Conservation (phyloP, 2,888 invertebrate species). For the Folsomia manolachei region DNA sequence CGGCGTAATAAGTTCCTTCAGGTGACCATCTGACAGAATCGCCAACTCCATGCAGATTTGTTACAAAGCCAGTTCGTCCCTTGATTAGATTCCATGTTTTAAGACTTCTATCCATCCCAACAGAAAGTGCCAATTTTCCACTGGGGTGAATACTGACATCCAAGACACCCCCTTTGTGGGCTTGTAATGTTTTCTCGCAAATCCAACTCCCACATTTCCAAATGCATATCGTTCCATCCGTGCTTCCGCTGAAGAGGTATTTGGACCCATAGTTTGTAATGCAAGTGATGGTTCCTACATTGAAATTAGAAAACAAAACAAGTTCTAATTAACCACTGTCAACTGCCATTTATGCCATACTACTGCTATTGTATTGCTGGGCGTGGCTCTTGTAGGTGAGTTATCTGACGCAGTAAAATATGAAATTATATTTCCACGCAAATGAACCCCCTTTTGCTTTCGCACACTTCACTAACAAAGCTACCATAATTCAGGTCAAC, state of each 20-base stretch:
- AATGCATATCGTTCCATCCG: slow-evolving; percentile 79
- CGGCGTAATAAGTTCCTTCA: slow-evolving; percentile 70
- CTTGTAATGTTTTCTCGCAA: slow-evolving; percentile 68
- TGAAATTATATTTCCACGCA: slow-evolving; percentile 1
- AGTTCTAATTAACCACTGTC: slow-evolving; percentile 6
- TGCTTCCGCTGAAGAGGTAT: slow-evolving; percentile 78
- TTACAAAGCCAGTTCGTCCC: slow-evolving; percentile 83
- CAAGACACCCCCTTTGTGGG: slow-evolving; percentile 68
- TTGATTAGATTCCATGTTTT: slow-evolving; percentile 92
- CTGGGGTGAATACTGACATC: slow-evolving; percentile 81
- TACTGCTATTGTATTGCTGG: not conserved
- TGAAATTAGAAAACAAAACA: slow-evolving; percentile 25
- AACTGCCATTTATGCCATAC: not conserved
- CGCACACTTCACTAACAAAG: slow-evolving; percentile 26
- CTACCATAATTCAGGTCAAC: not conserved
- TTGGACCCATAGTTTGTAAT: slow-evolving; percentile 69
- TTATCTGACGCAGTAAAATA: slow-evolving; percentile 17
- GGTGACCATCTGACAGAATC: slow-evolving; percentile 67
- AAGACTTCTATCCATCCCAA: slow-evolving; percentile 78
- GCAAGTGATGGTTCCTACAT: slow-evolving; percentile 68
- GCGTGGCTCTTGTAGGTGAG: slow-evolving; percentile 18
- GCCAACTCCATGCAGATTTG: slow-evolving; percentile 73
- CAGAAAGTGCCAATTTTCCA: slow-evolving; percentile 81
- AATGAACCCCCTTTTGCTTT: slow-evolving; percentile 23
- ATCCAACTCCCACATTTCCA: slow-evolving; percentile 82